phyloP scores from a whole-genome alignment of 2,888 invertebrate species.

The Linnaemya vulpina region DNA sequence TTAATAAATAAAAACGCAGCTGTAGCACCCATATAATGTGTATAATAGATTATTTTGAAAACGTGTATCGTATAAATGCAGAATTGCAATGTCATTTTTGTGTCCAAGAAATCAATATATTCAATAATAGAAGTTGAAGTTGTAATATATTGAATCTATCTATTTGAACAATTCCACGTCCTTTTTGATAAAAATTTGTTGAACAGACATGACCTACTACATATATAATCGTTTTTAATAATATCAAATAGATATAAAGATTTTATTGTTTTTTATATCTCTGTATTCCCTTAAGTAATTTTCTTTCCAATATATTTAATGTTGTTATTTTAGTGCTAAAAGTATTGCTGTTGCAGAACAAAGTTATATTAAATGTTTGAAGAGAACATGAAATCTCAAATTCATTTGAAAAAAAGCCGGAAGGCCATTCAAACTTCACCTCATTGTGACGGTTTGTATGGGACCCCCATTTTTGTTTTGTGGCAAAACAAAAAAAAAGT shows the following conservation, averaged over 20 bases:
- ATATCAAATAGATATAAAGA: too few relatives aligned
- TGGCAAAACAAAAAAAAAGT: conserved; percentile 9
- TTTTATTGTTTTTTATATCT: too few relatives aligned
- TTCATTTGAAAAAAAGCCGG: conserved; percentile 24
- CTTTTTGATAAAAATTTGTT: too few relatives aligned
- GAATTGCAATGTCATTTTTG: too few relatives aligned
- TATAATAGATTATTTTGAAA: too few relatives aligned
- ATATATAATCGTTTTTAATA: neutral
- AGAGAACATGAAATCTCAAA: neutral
- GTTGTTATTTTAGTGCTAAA: neutral
- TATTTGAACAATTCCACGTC: too few relatives aligned
- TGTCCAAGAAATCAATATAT: too few relatives aligned
- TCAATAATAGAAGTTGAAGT: too few relatives aligned
- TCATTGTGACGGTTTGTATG: conserved; percentile 8
- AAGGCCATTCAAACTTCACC: conserved; percentile 30
- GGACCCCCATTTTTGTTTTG: neutral
- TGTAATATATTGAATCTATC: too few relatives aligned
- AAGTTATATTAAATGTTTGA: neutral
- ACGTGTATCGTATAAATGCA: too few relatives aligned
- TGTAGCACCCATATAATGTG: too few relatives aligned
- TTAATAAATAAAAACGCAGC: too few relatives aligned
- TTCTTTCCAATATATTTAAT: neutral
- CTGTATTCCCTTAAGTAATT: neutral
- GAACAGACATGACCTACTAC: neutral
- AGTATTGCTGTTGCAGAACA: neutral